Conservation (phyloP, 2,797 vertebrate genomes). For the Garrulus glandarius region DNA sequence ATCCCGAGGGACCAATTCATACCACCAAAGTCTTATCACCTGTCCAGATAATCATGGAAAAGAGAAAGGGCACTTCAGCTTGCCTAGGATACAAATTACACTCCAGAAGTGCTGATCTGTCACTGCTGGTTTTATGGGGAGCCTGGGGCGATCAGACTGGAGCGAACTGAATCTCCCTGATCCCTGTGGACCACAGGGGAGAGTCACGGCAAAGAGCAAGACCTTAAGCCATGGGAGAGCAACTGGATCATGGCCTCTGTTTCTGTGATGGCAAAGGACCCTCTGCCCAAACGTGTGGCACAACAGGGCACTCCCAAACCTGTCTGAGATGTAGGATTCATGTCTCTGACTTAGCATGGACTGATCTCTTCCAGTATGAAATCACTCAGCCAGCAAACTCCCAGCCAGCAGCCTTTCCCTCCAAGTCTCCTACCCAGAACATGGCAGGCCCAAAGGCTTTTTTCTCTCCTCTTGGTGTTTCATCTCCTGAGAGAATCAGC, state of each 20-base stretch:
- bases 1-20: not conserved
- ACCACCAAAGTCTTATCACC: slow-evolving; percentile 53
- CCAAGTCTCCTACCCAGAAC: not conserved
- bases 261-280: not conserved
- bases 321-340: not conserved
- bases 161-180: not conserved
- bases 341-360: not conserved
- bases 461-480: not conserved
- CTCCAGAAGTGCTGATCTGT: slow-evolving; percentile 21
- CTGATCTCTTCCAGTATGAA: not conserved
- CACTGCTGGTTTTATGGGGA: not conserved
- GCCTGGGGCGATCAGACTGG: not conserved
- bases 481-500: slow-evolving; percentile 21
- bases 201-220: not conserved
- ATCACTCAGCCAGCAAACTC: not conserved
- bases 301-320: not conserved
- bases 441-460: not conserved
- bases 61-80: slow-evolving; percentile 47
- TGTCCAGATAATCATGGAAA: slow-evolving; percentile 59
- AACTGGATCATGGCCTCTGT: not conserved
- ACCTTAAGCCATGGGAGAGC: not conserved
- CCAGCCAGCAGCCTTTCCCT: not conserved
- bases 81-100: slow-evolving; percentile 18
- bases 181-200: not conserved
- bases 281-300: not conserved